phyloP scores from a whole-genome alignment of 2,888 invertebrate genomes.

The Caenorhabditis auriculariae region DNA sequence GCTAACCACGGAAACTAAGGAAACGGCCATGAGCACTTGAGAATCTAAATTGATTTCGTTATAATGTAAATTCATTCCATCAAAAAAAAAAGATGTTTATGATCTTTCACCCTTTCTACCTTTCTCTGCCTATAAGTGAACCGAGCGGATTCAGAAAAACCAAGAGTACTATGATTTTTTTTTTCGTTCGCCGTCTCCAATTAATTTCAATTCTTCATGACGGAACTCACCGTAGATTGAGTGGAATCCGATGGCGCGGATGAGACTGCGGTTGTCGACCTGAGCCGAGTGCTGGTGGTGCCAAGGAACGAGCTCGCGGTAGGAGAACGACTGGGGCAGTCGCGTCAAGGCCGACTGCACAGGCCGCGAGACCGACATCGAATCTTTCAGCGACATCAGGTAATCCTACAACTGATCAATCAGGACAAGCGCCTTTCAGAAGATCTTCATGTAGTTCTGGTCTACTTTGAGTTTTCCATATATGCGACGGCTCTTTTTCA shows the following conservation, averaged over 20 bases:
- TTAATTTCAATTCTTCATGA: too few relatives aligned
- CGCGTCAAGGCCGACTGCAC: conserved; percentile 15
- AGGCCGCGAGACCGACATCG: background rate
- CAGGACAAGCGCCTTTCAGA: too few relatives aligned
- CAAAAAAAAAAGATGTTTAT: too few relatives aligned
- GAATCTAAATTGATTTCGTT: conserved; percentile 37
- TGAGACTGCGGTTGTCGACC: conserved; percentile 45
- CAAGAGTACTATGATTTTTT: too few relatives aligned
- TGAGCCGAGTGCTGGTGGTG: conserved; percentile 35
- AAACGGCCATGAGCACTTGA: conserved; percentile 47
- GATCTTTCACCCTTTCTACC: too few relatives aligned
- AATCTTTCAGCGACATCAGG: background rate
- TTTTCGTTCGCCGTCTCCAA: too few relatives aligned
- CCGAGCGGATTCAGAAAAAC: too few relatives aligned
- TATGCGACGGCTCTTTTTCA: too few relatives aligned
- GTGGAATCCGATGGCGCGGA: conserved; percentile 57
- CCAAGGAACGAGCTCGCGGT: conserved; percentile 58
- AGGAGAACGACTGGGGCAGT: conserved; percentile 34
- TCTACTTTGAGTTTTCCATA: too few relatives aligned
- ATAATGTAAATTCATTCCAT: background rate
- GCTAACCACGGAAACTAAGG: conserved; percentile 38
- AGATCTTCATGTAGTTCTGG: too few relatives aligned
- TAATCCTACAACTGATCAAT: conserved; percentile 17
- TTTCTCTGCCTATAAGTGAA: too few relatives aligned
- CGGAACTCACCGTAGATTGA: conserved; percentile 45